Evolutionary conservation across 2,113 vertebrate genomes (phyloP).

Genomic region (Axis porcinus): DNA sequence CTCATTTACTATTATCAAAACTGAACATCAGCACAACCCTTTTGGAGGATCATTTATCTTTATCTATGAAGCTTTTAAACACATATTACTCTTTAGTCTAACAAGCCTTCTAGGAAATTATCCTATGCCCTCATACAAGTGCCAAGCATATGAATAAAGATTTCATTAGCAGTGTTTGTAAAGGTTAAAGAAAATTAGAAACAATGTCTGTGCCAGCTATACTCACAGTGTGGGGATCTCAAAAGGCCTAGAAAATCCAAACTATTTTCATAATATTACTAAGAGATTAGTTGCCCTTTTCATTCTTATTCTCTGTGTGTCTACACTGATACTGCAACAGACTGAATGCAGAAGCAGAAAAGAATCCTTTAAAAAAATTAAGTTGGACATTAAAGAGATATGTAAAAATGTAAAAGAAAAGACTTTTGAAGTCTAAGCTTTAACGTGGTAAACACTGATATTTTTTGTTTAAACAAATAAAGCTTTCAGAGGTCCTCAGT

Average conservation of each 20-base stretch:
- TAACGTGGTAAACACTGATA: not conserved
- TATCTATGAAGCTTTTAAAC: constrained; percentile 1
- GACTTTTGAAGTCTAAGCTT: not conserved
- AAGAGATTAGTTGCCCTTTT: not conserved
- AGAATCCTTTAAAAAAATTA: not conserved
- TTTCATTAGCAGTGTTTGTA: not conserved
- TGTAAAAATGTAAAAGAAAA: not conserved
- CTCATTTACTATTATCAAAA: not conserved
- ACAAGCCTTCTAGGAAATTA: not conserved
- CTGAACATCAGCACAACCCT: not conserved
- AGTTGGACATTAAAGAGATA: not conserved
- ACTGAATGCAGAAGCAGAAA: not conserved
- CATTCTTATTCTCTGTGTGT: not conserved
- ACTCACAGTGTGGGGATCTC: not conserved
- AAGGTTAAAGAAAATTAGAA: not conserved
- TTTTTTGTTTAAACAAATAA: not conserved
- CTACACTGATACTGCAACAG: not conserved
- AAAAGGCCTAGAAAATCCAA: not conserved
- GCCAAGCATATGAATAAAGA: not conserved
- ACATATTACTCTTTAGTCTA: not conserved
- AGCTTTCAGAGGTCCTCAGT: not conserved
- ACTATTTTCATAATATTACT: not conserved
- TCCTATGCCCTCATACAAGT: not conserved
- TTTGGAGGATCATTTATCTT: not conserved
- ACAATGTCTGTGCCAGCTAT: not conserved